Evolutionary conservation across 2,113 vertebrate genomes (phyloP), one percentile per base, ranked within the genome.

Genomic region (Talpa occidentalis): DNA sequence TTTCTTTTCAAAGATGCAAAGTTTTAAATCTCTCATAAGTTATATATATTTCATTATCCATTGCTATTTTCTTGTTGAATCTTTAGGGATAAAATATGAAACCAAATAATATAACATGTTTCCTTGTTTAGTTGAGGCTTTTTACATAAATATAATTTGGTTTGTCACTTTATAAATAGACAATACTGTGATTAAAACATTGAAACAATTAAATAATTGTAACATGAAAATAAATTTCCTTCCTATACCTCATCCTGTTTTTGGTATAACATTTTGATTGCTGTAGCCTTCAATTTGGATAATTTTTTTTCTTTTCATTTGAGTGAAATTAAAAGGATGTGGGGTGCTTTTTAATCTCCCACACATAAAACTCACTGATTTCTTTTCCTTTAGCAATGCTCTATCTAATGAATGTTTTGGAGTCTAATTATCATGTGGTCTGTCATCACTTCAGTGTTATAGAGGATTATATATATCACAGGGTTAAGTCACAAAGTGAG

Each of bases 121-220:
- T 83, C 30, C 62, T 56, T 85, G 54, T 91, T 95, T 81, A 93
- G 7, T 82, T 95, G 92, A 85, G 30, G 3, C 3, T 90, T 80
- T 47, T 78, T 94, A 87, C 9, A 40, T 81, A 69, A 89, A 62
- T 78, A 49, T 78, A 83, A 64, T 92, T 90, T 93, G 72, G 72
- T 32, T 90, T 90, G 70, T 44, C 19, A 47, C 70, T 66, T 96
- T 93, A 87, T 6, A 70, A 42, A 85, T 88, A 96, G 70, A 79
- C 24, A 86, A 67, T 95, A 82, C 78, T 17, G 85, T 93, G 81
- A 95, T 81, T 96, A 85, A 90, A 93, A 80, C 82, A 94, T 84
- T 94, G 72, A 93, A 96, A 82, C 79, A 97, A 94, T 96, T 97
- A 95, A 84, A 96, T 96, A 97, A 93, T 90, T 97, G 73, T 95